phyloP scores from a whole-genome alignment of 2,113 vertebrate genomes.

The Lichenostomus cassidix region DNA sequence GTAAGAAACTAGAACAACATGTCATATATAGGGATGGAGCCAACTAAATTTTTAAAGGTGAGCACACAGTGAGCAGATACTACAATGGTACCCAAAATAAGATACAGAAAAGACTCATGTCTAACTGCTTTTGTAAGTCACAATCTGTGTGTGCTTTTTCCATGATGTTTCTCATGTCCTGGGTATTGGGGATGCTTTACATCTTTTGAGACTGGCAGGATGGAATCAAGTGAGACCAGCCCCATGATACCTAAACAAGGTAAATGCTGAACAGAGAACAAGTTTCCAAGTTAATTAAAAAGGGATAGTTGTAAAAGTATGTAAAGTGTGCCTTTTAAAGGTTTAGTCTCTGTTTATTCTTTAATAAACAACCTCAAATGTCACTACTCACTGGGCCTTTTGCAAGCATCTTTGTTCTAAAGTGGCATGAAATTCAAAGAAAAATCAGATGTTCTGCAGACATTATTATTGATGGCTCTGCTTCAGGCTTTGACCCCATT shows the following conservation, averaged over 20 bases:
- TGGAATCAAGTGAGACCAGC: background rate
- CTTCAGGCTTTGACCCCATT: background rate
- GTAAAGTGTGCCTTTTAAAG: background rate
- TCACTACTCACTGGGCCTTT: background rate
- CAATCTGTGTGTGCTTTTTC: background rate
- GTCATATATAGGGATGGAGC: background rate
- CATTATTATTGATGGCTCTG: background rate
- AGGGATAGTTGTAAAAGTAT: background rate
- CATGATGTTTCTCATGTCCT: background rate
- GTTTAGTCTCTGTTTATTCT: background rate
- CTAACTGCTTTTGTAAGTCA: background rate
- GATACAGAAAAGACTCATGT: background rate
- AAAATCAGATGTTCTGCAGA: constrained; percentile 2
- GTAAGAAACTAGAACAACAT: background rate
- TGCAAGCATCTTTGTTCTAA: background rate
- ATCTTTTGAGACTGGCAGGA: background rate
- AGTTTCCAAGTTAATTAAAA: background rate
- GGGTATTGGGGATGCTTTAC: background rate
- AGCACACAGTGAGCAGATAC: background rate
- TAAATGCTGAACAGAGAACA: background rate
- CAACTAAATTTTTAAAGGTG: background rate
- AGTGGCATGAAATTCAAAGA: background rate
- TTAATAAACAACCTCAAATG: background rate
- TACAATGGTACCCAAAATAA: background rate
- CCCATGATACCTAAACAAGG: background rate